A percentile compares a stretch with the other conserved stretches of the same genome.
These are phyloP conservation scores for Uromys caudimaculatus DNA, from an alignment of 2,797 vertebrate species.

Conservation along the genomic window DNA sequence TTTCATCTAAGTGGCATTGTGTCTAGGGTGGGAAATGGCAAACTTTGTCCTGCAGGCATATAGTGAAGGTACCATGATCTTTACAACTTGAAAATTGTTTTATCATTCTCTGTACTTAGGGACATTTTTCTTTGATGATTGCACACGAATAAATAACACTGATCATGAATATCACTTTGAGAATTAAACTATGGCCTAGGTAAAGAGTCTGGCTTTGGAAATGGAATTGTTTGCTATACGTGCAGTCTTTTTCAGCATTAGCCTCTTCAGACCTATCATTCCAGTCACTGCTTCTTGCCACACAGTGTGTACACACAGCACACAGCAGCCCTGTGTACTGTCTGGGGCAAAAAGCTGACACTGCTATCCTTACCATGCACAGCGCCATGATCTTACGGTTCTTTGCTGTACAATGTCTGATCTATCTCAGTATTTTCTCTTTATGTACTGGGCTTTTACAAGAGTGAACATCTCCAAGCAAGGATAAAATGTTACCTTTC, in stretches of 20 bases:
- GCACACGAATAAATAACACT: background rate
- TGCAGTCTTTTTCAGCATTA: background rate
- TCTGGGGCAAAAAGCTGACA: background rate
- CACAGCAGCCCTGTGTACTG: background rate
- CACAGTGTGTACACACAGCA: background rate
- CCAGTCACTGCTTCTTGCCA: background rate
- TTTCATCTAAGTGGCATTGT: background rate
- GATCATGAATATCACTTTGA: background rate
- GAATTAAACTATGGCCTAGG: background rate
- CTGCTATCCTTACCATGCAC: background rate
- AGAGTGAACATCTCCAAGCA: background rate
- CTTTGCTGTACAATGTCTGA: background rate
- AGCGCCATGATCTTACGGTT: background rate
- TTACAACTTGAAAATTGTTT: slow-evolving; percentile 16
- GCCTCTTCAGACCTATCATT: background rate
- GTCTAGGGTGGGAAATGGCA: background rate
- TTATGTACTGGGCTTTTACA: background rate
- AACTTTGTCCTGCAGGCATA: background rate
- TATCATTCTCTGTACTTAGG: background rate
- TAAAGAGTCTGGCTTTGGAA: slow-evolving; percentile 26
- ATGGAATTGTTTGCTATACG: background rate
- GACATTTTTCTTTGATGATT: slow-evolving; percentile 17
- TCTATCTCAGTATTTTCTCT: background rate
- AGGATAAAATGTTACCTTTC: background rate
- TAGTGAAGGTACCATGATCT: background rate